Percentiles rank a stretch among this genome's conserved stretches.
Conservation (phyloP, 2,797 vertebrate genomes). For the Urophycis tenuis region DNA sequence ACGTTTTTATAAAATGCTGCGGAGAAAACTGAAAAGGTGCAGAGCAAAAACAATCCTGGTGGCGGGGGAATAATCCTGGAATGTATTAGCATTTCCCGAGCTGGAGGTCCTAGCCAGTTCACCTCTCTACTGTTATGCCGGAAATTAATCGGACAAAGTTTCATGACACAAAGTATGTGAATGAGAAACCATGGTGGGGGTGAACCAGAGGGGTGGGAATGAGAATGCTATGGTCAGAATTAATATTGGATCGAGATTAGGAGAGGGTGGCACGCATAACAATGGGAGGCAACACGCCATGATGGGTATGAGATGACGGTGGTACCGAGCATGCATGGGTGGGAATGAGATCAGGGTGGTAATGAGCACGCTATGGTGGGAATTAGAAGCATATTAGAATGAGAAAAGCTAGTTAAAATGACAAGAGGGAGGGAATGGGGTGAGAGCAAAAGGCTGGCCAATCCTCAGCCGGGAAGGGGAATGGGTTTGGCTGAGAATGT, state of each 20-base stretch:
- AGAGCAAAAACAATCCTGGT: constrained; percentile 20
- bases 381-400: not conserved
- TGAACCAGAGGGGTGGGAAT: not conserved
- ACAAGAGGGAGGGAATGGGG: not conserved
- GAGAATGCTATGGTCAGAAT: too few species aligned
- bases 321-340: too few species aligned
- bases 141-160: not conserved
- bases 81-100: constrained; percentile 50
- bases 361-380: too few species aligned
- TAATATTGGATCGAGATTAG: not conserved
- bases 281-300: too few species aligned
- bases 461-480: too few species aligned
- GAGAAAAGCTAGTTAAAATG: not conserved
- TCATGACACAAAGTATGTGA: not conserved
- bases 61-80: constrained; percentile 32
- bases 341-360: too few species aligned
- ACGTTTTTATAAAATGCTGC: not conserved
- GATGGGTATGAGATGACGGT: too few species aligned
- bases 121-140: not conserved
- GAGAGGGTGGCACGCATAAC: too few species aligned
- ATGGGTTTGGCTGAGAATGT: too few species aligned
- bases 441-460: not conserved
- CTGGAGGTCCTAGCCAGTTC: constrained; percentile 32
- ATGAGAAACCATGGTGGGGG: not conserved
- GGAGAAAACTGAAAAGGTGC: not conserved